Percentiles rank a stretch among this genome's conserved stretches.
Conservation (phyloP, 2,113 vertebrate genomes). For the Porphyrio hochstetteri region DNA sequence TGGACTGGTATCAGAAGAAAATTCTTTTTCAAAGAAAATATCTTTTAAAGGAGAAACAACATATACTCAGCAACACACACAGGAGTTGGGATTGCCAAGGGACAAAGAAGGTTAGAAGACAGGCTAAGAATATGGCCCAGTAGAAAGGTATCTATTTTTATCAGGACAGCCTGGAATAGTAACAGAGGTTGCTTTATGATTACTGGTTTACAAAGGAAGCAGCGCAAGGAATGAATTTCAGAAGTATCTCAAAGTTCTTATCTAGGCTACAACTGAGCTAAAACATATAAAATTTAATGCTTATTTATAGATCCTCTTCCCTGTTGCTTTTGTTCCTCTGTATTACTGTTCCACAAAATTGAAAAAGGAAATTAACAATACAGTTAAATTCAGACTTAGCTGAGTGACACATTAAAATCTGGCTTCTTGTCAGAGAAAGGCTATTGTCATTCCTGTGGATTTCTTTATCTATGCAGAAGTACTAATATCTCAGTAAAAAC, state of each 20-base stretch:
- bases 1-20: neutral
- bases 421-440: neutral
- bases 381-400: neutral
- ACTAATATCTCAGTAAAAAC: neutral
- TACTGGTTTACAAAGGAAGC: neutral
- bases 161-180: neutral
- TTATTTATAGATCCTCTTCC: neutral
- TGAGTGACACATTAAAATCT: neutral
- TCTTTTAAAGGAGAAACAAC: neutral
- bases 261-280: neutral
- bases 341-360: too few species aligned
- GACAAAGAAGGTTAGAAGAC: constrained; percentile 26
- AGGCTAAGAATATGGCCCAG: constrained; percentile 18
- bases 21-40: neutral
- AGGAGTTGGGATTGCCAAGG: neutral
- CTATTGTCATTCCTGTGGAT: neutral
- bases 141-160: constrained; percentile 13
- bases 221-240: neutral
- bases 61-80: neutral
- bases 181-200: neutral
- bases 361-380: neutral
- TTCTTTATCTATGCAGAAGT: neutral
- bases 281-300: neutral
- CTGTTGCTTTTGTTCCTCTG: neutral
- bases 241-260: neutral